Evolutionary conservation across 2,888 invertebrate species (phyloP).

Genomic region (Listrodromus nycthemerus): DNA sequence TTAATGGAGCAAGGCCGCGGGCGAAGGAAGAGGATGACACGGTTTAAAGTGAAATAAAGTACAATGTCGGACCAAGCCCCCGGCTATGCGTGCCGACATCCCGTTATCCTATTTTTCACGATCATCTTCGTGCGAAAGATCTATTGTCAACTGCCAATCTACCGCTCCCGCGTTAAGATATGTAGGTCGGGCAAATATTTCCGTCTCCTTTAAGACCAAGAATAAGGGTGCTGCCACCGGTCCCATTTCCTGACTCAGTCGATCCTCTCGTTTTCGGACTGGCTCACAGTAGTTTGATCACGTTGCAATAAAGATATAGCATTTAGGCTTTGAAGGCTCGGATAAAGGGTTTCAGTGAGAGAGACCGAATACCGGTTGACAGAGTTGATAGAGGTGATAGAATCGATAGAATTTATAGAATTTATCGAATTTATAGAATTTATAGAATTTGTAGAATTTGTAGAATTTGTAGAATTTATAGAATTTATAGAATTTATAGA

Average conservation of each 20-base stretch:
- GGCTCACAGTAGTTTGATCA: background rate
- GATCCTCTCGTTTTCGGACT: background rate
- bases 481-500: too few relatives aligned
- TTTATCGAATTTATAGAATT: too few relatives aligned
- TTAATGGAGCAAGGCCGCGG: constrained; percentile 6
- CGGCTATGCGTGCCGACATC: constrained; percentile 63
- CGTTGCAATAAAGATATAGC: background rate
- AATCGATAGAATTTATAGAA: too few relatives aligned
- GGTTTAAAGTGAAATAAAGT: constrained; percentile 52
- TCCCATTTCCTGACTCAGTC: background rate
- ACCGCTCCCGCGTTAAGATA: constrained; percentile 74
- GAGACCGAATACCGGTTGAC: too few relatives aligned
- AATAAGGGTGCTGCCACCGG: constrained; percentile 41
- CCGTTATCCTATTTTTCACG: constrained; percentile 62
- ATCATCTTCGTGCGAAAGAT: constrained; percentile 60
- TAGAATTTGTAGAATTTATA: too few relatives aligned
- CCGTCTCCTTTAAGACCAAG: constrained; percentile 45
- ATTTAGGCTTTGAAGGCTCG: constrained; percentile 1
- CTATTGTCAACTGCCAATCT: constrained; percentile 51
- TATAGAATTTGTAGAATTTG: too few relatives aligned
- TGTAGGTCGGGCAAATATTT: constrained; percentile 70
- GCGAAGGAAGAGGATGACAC: constrained; percentile 39
- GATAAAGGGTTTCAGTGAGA: background rate
- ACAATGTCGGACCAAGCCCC: constrained; percentile 36
- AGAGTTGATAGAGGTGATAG: too few relatives aligned